These are phyloP conservation scores for Willisornis vidua DNA, from an alignment of 2,113 vertebrate species.

Conservation along the genomic window DNA sequence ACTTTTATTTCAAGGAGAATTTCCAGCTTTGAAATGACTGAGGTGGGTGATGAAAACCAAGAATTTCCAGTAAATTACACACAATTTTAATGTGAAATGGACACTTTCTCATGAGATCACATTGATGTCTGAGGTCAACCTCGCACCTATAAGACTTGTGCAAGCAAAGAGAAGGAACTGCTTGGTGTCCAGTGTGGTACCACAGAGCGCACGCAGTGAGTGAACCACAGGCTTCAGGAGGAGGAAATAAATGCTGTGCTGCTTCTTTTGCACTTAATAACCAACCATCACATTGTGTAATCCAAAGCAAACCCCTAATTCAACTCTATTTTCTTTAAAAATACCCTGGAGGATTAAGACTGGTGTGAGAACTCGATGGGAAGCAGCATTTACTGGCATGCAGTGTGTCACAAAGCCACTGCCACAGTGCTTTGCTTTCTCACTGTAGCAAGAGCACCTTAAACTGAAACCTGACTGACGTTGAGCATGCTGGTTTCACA, in stretches of 20 bases:
- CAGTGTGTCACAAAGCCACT: neutral
- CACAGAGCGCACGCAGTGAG: accelerated
- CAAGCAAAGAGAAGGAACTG: neutral
- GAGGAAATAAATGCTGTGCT: neutral
- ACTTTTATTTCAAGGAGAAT: neutral
- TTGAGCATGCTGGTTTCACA: accelerated
- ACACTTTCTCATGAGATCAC: neutral
- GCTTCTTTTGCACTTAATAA: neutral
- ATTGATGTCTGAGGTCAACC: neutral
- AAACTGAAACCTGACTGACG: neutral
- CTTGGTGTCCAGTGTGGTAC: accelerated
- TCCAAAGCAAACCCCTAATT: neutral
- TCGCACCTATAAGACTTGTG: neutral
- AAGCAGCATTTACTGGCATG: neutral
- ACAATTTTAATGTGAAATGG: neutral
- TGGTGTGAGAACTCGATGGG: neutral
- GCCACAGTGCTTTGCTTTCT: neutral
- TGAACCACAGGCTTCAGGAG: accelerated
- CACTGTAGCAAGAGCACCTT: neutral
- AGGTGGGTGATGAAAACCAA: neutral
- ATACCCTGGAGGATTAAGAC: neutral
- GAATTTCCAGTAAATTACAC: neutral
- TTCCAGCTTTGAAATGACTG: neutral
- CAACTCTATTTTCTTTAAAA: neutral
- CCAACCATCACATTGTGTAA: neutral